Conservation (phyloP, 2,797 vertebrate genomes). For the Acanthurus leucopareius region DNA sequence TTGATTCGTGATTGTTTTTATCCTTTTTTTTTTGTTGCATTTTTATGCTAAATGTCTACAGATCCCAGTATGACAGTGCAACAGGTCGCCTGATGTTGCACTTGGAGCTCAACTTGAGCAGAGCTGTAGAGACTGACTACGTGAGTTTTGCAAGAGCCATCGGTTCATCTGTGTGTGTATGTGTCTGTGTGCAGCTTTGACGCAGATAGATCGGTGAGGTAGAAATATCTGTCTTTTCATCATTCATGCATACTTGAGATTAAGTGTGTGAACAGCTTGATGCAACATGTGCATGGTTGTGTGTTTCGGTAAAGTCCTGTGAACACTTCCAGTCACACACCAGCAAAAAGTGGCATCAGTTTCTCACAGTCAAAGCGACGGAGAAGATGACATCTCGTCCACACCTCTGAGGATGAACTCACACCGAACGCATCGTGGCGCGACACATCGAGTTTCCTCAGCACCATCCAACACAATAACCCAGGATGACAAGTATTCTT, state of each 20-base stretch:
- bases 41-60: too few relatives aligned
- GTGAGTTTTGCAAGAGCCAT: constrained; percentile 34
- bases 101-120: constrained; percentile 14
- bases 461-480: constrained; percentile 36
- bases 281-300: constrained; percentile 3
- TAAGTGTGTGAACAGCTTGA: not conserved
- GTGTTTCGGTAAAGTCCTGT: constrained; percentile 2
- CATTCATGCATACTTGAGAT: constrained; percentile 27
- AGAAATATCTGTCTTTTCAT: constrained; percentile 25
- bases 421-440: constrained; percentile 11
- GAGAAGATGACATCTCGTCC: constrained; percentile 43
- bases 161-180: constrained; percentile 6
- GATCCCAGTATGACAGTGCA: not conserved
- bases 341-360: constrained; percentile 36
- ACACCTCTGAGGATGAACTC: constrained; percentile 46
- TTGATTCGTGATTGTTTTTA: too few relatives aligned
- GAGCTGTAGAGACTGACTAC: constrained; percentile 10
- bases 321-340: constrained; percentile 34
- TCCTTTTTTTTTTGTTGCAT: too few relatives aligned
- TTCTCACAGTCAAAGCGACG: constrained; percentile 47
- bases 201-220: not conserved
- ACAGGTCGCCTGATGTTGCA: constrained; percentile 7
- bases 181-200: not conserved
- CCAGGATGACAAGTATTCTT: constrained; percentile 60
- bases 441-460: constrained; percentile 37